Percentiles rank a stretch among this genome's conserved stretches.
These are phyloP conservation scores for Gymnodraco acuticeps DNA, from an alignment of 2,797 vertebrate species.

Conservation along the genomic window DNA sequence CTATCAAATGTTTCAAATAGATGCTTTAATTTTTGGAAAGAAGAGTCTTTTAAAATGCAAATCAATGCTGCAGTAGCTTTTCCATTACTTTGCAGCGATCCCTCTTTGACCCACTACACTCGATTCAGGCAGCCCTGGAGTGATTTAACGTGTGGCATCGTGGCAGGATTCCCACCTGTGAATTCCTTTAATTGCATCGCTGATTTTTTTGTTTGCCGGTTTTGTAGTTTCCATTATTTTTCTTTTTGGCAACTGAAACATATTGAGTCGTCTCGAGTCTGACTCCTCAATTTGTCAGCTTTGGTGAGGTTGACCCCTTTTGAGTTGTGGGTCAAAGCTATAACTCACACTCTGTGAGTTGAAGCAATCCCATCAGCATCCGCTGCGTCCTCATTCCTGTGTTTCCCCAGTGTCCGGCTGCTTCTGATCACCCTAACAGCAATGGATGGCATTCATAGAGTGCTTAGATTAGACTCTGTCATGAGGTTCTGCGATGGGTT, in stretches of 20 bases:
- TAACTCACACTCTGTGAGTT: conserved; percentile 73
- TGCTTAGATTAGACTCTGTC: conserved; percentile 69
- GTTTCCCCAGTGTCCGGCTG: conserved; percentile 68
- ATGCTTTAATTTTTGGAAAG: conserved; percentile 40
- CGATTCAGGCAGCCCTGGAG: conserved; percentile 34
- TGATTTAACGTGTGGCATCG: conserved; percentile 39
- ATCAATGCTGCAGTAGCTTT: conserved; percentile 55
- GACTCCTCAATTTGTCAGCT: conserved; percentile 75
- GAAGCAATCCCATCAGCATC: conserved; percentile 73
- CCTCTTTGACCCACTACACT: conserved; percentile 51
- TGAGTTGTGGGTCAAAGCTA: conserved; percentile 78
- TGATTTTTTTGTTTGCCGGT: conserved; percentile 32
- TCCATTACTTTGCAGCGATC: conserved; percentile 41
- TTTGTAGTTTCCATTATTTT: conserved; percentile 9
- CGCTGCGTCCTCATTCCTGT: conserved; percentile 77
- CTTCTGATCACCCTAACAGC: conserved; percentile 75
- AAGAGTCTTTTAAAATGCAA: conserved; percentile 73
- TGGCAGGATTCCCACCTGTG: conserved; percentile 27
- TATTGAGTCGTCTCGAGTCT: conserved; percentile 56
- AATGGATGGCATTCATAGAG: conserved; percentile 77
- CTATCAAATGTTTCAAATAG: conserved; percentile 56
- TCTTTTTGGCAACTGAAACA: conserved; percentile 34
- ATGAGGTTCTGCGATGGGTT: conserved; percentile 53
- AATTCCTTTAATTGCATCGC: conserved; percentile 60
- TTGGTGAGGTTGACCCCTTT: conserved; percentile 73